Evolutionary conservation across 2,113 vertebrate species (phyloP), one percentile per base, ranked within the genome.

Genomic region (Ammospiza caudacuta): DNA sequence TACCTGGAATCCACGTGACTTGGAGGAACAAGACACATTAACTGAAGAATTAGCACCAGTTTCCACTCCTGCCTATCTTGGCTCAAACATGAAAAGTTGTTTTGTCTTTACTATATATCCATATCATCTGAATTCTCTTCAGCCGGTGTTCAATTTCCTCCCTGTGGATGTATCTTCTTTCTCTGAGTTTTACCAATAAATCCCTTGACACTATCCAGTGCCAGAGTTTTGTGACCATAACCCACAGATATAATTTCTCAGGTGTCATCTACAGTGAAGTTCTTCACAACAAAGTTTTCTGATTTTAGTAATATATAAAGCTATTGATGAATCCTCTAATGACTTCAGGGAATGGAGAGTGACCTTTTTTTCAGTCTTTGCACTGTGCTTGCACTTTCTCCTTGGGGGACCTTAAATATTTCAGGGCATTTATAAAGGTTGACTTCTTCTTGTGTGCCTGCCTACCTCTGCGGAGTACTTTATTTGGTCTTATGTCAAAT

Each of bases 401-500:
- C 37, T 90, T 70, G 51, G 33, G 29, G 28, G 27, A 61, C 33
- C 0, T 5, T 73, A 87, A 79, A 73, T 62, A 91, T 31, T 86
- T 68, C 29, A 80, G 75, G 35, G 16, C 14, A 41, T 89, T 86
- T 90, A 69, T 44, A 90, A 55, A 94, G 47, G 82, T 90, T 94
- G 63, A 37, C 43, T 12, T 17, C 68, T 83, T 76, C 58, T 66
- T 31, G 74, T 46, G 83, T 82, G 64, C 66, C 31, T 63, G 63
- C 33, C 49, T 91, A 67, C 28, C 77, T 88, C 80, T 57, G 57
- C 44, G 44, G 52, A 59, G 85, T 76, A 44, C 83, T 96, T 94
- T 88, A 92, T 91, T 95, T 68, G 44, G 31, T 82, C 64, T 87
- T 83, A 59, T 22, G n/a, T 89, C 86, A 94, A 87, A 92, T 74